A percentile compares a stretch with the other conserved stretches of the same genome.
Evolutionary conservation across 1,140 invertebrate genomes (phyloP).

Genomic region (Sinella curviseta): DNA sequence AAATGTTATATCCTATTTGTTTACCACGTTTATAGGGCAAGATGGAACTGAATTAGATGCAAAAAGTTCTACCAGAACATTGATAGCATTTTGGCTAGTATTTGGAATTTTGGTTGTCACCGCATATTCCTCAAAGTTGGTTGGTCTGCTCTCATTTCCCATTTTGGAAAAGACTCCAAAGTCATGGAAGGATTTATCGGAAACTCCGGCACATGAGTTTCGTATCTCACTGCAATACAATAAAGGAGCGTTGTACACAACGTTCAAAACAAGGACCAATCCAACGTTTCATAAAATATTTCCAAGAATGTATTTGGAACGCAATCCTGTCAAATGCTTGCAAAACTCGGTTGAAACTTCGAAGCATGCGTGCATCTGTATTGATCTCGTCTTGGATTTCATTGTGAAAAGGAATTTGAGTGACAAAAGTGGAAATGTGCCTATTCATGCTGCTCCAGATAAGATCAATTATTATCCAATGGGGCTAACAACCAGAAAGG

Average conservation of each 20-base stretch:
- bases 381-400: background rate
- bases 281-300: background rate
- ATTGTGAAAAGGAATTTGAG: background rate
- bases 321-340: background rate
- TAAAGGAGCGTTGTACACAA: background rate
- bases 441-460: background rate
- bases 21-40: background rate
- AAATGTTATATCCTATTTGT: background rate
- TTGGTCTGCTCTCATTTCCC: background rate
- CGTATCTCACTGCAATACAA: background rate
- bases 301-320: background rate
- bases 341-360: background rate
- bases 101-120: background rate
- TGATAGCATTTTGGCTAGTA: background rate
- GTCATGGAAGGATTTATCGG: background rate
- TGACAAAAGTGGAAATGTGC: background rate
- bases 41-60: background rate
- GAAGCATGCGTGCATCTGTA: background rate
- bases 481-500: background rate
- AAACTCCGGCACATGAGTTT: background rate
- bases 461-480: background rate
- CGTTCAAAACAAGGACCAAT: background rate
- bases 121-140: background rate
- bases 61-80: background rate
- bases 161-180: background rate